Evolutionary conservation across 2,888 invertebrate genomes (phyloP).

Genomic region (Matsumyia berberina): DNA sequence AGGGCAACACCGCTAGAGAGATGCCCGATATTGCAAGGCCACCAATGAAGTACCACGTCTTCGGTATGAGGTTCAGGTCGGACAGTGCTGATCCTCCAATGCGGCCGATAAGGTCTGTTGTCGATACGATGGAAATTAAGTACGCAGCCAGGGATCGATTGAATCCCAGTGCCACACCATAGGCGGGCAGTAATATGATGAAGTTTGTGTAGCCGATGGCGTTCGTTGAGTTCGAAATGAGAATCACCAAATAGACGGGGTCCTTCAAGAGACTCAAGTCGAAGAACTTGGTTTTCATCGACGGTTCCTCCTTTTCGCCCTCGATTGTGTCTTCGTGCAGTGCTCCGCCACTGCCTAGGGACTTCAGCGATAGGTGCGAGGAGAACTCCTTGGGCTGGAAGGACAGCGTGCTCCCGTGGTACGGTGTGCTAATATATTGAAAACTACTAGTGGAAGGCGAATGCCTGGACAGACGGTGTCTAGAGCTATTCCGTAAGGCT

Average conservation of each 20-base stretch:
- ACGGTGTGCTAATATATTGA: slow-evolving; percentile 93
- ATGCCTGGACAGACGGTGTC: slow-evolving; percentile 86
- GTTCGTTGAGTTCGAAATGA: slow-evolving; percentile 93
- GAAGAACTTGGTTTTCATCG: slow-evolving; percentile 86
- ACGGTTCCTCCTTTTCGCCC: slow-evolving; percentile 70
- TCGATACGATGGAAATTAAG: slow-evolving; percentile 91
- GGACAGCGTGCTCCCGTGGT: slow-evolving; percentile 93
- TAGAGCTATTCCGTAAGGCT: slow-evolving; percentile 82
- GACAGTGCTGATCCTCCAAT: slow-evolving; percentile 94
- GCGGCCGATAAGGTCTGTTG: slow-evolving; percentile 91
- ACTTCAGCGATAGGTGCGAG: slow-evolving; percentile 90
- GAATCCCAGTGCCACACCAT: slow-evolving; percentile 89
- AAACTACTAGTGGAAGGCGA: slow-evolving; percentile 93
- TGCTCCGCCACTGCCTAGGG: slow-evolving; percentile 86
- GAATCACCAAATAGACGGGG: slow-evolving; percentile 91
- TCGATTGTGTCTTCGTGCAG: slow-evolving; percentile 79
- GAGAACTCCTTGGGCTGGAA: slow-evolving; percentile 91
- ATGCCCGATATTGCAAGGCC: slow-evolving; percentile 91
- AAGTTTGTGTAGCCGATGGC: slow-evolving; percentile 95
- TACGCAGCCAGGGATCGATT: slow-evolving; percentile 90
- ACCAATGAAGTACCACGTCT: slow-evolving; percentile 92
- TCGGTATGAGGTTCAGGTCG: slow-evolving; percentile 90
- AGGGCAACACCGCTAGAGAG: slow-evolving; percentile 89
- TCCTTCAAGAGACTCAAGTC: slow-evolving; percentile 90
- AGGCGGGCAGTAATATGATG: slow-evolving; percentile 91